Evolutionary conservation across 2,797 vertebrate genomes (phyloP).

Genomic region (Centroberyx gerrardi): DNA sequence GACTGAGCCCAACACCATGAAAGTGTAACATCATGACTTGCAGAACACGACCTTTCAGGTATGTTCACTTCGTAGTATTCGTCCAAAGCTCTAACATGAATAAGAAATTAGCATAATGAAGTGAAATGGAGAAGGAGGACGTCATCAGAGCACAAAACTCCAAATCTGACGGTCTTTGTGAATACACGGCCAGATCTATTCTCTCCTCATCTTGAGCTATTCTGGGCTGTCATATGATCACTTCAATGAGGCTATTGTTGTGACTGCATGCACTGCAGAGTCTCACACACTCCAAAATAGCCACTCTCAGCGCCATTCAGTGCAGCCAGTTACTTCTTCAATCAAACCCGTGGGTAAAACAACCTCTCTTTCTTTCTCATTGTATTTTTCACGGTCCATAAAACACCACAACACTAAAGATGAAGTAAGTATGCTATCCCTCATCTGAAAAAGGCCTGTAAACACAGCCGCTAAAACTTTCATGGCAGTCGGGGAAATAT

Average conservation of each 20-base stretch:
- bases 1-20: conserved; percentile 10
- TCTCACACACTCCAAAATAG: conserved; percentile 30
- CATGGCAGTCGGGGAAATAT: conserved; percentile 67
- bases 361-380: conserved; percentile 6
- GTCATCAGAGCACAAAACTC: conserved; percentile 2
- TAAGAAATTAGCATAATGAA: conserved; percentile 43
- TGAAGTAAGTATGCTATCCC: conserved; percentile 12
- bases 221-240: conserved; percentile 61
- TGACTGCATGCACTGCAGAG: conserved; percentile 22
- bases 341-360: conserved; percentile 22
- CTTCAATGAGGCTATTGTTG: conserved; percentile 67
- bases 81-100: conserved; percentile 35
- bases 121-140: conserved; percentile 17
- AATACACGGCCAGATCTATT: conserved; percentile 38
- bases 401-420: conserved; percentile 19
- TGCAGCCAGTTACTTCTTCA: not conserved
- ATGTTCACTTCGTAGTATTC: conserved; percentile 21
- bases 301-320: conserved; percentile 22
- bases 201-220: conserved; percentile 72
- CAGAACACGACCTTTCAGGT: conserved; percentile 63
- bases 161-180: conserved; percentile 13
- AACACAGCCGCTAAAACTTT: conserved; percentile 72
- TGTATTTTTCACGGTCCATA: conserved; percentile 24
- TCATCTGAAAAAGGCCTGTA: conserved; percentile 36
- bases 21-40: conserved; percentile 50